Evolutionary conservation across 2,888 invertebrate species (phyloP).

Genomic region (Drosophila pegasa): DNA sequence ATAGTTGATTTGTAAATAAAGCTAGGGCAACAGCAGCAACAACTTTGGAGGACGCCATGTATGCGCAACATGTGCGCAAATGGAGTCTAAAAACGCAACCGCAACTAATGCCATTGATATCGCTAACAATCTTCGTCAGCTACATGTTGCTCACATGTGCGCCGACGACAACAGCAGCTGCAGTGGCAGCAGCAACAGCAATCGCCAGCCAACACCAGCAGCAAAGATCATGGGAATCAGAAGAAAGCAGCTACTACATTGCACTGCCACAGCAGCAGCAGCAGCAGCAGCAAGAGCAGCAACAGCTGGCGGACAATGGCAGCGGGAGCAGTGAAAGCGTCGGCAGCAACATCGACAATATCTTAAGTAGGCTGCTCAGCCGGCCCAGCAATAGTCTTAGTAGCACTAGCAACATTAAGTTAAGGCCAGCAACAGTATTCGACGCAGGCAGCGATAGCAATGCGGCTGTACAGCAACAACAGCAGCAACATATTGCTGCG

Average conservation of each 20-base stretch:
- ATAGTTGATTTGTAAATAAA: slow-evolving; percentile 74
- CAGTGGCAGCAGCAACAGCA: slow-evolving; percentile 65
- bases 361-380: slow-evolving; percentile 78
- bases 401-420: slow-evolving; percentile 72
- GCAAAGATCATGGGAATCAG: slow-evolving; percentile 42
- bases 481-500: slow-evolving; percentile 46
- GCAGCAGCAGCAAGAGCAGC: slow-evolving; percentile 33
- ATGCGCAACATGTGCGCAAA: slow-evolving; percentile 86
- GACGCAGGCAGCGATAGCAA: slow-evolving; percentile 62
- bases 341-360: slow-evolving; percentile 55
- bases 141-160: slow-evolving; percentile 84
- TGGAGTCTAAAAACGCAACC: slow-evolving; percentile 85
- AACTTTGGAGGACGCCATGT: slow-evolving; percentile 85
- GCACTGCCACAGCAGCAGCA: slow-evolving; percentile 53
- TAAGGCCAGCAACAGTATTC: slow-evolving; percentile 81
- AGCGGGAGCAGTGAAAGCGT: slow-evolving; percentile 65
- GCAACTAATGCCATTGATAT: slow-evolving; percentile 85
- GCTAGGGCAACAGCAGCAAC: slow-evolving; percentile 74
- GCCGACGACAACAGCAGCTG: slow-evolving; percentile 75
- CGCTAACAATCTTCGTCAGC: slow-evolving; percentile 83
- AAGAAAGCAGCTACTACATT: slow-evolving; percentile 62
- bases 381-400: slow-evolving; percentile 69
- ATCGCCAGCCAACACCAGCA: slow-evolving; percentile 52
- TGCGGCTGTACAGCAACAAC: slow-evolving; percentile 49
- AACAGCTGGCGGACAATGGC: slow-evolving; percentile 54